Percentiles rank a stretch among this genome's conserved stretches.
These are phyloP conservation scores for Capromys pilorides DNA, from an alignment of 2,797 vertebrate genomes.

Conservation along the genomic window DNA sequence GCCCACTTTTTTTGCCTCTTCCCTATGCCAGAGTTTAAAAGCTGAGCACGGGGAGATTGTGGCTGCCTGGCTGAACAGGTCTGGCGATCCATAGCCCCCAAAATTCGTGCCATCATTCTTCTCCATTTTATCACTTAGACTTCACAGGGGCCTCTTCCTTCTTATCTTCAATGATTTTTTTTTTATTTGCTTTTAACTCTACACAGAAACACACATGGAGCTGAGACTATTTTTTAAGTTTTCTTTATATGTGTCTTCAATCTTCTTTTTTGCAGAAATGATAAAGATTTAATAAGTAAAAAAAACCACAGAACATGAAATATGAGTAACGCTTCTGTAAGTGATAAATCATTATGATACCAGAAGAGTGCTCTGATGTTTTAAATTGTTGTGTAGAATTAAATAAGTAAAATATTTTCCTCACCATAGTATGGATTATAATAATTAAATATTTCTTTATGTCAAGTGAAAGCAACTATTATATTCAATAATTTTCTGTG, in stretches of 20 bases:
- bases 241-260: neutral
- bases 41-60: rapidly evolving
- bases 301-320: conserved; percentile 2
- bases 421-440: neutral
- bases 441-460: neutral
- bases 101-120: rapidly evolving
- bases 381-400: neutral
- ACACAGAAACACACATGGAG: neutral
- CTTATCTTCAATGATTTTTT: neutral
- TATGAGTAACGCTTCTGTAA: conserved; percentile 10
- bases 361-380: neutral
- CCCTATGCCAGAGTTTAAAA: neutral
- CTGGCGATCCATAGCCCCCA: neutral
- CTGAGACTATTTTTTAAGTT: neutral
- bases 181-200: neutral
- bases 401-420: neutral
- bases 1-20: neutral
- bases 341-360: neutral
- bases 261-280: neutral
- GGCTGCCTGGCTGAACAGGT: neutral
- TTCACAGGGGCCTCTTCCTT: neutral
- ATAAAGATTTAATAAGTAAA: neutral
- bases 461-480: neutral
- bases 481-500: neutral
- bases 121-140: neutral